Percentiles rank a stretch among this genome's conserved stretches.
phyloP scores from a whole-genome alignment of 2,888 invertebrate species.

The Brachynemurus nebulosus region DNA sequence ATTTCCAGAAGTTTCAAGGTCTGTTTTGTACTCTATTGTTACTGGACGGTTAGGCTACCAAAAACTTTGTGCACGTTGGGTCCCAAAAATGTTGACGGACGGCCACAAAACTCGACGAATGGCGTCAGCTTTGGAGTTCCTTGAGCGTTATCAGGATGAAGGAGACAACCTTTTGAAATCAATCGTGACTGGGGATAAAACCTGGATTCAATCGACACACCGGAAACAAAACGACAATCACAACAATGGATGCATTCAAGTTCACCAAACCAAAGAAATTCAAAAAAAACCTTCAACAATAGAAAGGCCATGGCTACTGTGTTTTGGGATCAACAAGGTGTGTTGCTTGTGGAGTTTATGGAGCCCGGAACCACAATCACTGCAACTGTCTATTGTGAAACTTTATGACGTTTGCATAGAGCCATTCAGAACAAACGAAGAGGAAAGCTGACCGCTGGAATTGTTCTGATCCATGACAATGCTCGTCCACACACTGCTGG shows the following conservation, averaged over 20 bases:
- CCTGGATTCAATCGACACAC: constrained; percentile 14
- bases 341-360: neutral
- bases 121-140: constrained; percentile 14
- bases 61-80: constrained; percentile 18
- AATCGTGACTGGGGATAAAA: constrained; percentile 19
- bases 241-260: too few relatives aligned
- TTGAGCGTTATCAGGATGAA: constrained; percentile 16
- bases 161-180: constrained; percentile 17
- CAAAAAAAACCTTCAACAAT: too few relatives aligned
- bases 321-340: constrained; percentile 14
- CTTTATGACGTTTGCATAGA: constrained; percentile 12
- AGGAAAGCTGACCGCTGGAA: neutral
- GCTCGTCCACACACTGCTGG: constrained; percentile 3
- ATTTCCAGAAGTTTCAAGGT: constrained; percentile 15
- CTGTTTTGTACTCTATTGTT: constrained; percentile 16
- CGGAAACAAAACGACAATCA: neutral
- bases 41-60: constrained; percentile 15
- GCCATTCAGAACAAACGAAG: constrained; percentile 15
- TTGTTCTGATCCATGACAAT: neutral
- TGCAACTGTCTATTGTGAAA: too few relatives aligned
- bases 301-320: too few relatives aligned
- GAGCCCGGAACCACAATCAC: too few relatives aligned
- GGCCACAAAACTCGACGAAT: constrained; percentile 16
- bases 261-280: too few relatives aligned
- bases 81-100: constrained; percentile 18